Evolutionary conservation across 2,797 vertebrate genomes (phyloP), one percentile per base, ranked within the genome.

Genomic region (Bradypus variegatus): DNA sequence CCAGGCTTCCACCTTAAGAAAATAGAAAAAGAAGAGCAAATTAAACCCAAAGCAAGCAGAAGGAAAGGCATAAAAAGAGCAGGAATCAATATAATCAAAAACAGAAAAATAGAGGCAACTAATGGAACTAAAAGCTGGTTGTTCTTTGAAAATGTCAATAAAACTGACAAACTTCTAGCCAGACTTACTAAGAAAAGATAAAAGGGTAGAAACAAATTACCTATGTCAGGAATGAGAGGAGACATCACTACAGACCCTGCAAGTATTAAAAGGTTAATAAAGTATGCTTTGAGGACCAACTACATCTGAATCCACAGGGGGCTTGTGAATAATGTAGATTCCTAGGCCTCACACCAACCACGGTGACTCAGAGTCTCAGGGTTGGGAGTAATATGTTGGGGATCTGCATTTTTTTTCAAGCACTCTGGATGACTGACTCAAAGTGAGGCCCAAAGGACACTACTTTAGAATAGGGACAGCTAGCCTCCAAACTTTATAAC

Each of bases 61-160:
- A 83, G 76, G 29, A 90, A 90, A 70, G 62, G 70, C 67, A 81
- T 36, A 75, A 64, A 25, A 88, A 33, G 5, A 58, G 2, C 23
- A 88, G 76, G 75, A 81, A 84, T 67, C 33, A 85, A 48, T 48
- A 31, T 85, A 81, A 21, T 27, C 62, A 45, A 72, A 88, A 86
- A 41, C 41, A 75, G 53, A 33, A 82, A 14, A 87, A 67, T 5
- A 65, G 27, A 58, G 41, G 60, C 67, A 75, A 78, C 64, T 64
- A 76, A 80, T 23, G 62, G 19, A 72, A 38, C 10, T 13, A 92
- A 80, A 58, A 64, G 5, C 19, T 76, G 21, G 4, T 21, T 65
- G 4, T 21, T 65, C 38, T 65, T 58, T 67, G 38, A 73, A 88
- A 45, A 58, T 27, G 77, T 67, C 72, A 76, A 45, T 76, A 67